Conservation (phyloP, 2,888 invertebrate species). For the Calliscelio sp. region DNA sequence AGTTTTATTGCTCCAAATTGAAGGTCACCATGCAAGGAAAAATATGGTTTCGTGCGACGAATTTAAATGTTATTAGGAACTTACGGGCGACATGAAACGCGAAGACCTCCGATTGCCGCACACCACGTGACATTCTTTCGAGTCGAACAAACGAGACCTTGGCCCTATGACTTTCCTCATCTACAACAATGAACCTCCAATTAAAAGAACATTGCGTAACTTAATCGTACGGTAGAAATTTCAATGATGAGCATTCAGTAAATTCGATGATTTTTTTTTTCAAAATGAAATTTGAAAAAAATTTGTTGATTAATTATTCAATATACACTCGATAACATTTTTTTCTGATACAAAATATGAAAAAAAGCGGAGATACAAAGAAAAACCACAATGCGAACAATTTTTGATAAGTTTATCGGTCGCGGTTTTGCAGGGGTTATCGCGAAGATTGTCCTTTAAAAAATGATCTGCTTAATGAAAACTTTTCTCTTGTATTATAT, state of each 20-base stretch:
- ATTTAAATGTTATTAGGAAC: conserved; percentile 64
- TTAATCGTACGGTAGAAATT: conserved; percentile 52
- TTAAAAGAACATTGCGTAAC: conserved; percentile 46
- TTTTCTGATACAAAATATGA: too few species aligned
- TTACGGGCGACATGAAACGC: conserved; percentile 37
- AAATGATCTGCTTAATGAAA: conserved; percentile 46
- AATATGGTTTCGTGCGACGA: conserved; percentile 53
- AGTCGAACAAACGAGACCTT: conserved; percentile 59
- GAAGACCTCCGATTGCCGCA: conserved; percentile 57
- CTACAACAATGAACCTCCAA: conserved; percentile 56
- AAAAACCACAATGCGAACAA: conserved; percentile 39
- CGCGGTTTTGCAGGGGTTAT: conserved; percentile 55
- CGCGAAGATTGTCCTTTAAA: conserved; percentile 49
- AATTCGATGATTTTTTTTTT: background rate
- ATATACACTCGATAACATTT: too few species aligned
- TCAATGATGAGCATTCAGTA: conserved; percentile 35
- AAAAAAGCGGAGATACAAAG: background rate
- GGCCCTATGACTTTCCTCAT: conserved; percentile 68
- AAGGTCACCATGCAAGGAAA: conserved; percentile 35
- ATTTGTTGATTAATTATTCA: too few species aligned
- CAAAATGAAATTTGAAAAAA: too few species aligned
- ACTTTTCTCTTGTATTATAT: too few species aligned
- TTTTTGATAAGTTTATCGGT: conserved; percentile 62
- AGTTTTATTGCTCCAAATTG: conserved; percentile 20
- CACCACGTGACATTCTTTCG: conserved; percentile 61